Evolutionary conservation across 2,113 vertebrate genomes (phyloP).

Genomic region (Cinclus mexicanus): DNA sequence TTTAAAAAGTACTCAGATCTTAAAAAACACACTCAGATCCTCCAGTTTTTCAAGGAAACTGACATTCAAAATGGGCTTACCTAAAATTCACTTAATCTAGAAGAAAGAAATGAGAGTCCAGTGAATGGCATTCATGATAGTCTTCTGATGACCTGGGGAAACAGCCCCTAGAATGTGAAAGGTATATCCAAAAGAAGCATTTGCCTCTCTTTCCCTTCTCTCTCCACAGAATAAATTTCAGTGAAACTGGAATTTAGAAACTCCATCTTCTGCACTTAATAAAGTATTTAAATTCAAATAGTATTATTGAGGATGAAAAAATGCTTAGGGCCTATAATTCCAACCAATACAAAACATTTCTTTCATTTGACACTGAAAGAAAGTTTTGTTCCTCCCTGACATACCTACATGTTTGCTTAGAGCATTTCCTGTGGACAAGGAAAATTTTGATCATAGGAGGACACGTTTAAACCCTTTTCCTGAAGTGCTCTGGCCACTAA

Average conservation of each 20-base stretch:
- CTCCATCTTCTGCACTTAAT: background rate
- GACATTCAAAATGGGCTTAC: background rate
- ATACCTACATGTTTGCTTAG: background rate
- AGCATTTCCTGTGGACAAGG: background rate
- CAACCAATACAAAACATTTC: background rate
- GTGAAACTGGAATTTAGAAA: background rate
- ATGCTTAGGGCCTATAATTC: background rate
- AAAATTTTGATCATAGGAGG: background rate
- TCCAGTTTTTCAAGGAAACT: background rate
- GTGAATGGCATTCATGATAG: background rate
- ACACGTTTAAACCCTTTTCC: background rate
- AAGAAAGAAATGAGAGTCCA: background rate
- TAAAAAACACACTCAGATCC: background rate
- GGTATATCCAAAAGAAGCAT: background rate
- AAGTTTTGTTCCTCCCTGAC: background rate
- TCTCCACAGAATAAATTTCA: background rate
- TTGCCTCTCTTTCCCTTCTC: background rate
- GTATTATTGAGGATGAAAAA: background rate
- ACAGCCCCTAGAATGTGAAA: background rate
- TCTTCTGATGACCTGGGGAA: background rate
- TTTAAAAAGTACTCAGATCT: background rate
- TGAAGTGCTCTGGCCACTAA: fast-evolving
- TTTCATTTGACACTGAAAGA: background rate
- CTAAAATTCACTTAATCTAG: background rate
- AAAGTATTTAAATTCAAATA: background rate